Base-by-base conservation (phyloP, 2,888 invertebrate genomes). In the Marronus borbonicus region DNA sequence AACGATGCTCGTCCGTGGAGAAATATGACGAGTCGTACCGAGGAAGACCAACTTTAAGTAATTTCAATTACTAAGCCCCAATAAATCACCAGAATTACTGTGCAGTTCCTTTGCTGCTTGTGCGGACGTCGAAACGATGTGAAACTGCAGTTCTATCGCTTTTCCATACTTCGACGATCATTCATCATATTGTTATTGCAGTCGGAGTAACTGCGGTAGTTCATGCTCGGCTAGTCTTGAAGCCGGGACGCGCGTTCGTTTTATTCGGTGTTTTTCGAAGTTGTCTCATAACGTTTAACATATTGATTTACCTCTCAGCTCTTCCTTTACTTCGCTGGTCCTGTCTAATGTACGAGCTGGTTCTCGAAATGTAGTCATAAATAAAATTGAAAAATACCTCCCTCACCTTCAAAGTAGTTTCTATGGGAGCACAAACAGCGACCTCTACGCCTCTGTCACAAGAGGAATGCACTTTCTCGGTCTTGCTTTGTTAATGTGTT, bases 101-200 rank as follows among this genome's bases (percentile, higher is more conserved):
- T 20, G 7, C 36, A 44, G 14, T 60, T 72, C 60, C 60, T 60
- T 58, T 58, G 36, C 17, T 39, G 58, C n/a, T 44, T 44, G 72
- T 44, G 60, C 12, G 60, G 24, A 58, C 60, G 72, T 12, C 44
- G 36, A 36, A 60, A 60, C 60, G 68, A 50, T 49, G 49, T 20
- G 72, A 60, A 58, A 72, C 60, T 72, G 72, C 72, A 72, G 60
- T 72, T 58, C 58, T 44, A 72, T 39, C 24, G 58, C 44, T 72
- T 72, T 28, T 20, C 58, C 72, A 72, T 60, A 58, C 72, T 60
- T 72, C 58, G 39, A 14, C 14, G 60, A 72, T 44, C 72, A 60
- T 72, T 60, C 60, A 72, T 72, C 72, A 72, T 60, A 12, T 60
- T 39, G 20, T 72, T 72, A 72, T 72, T 72, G 58, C 60, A 72